A percentile compares a stretch with the other conserved stretches of the same genome.
Conservation (phyloP, 2,888 invertebrate genomes). For the Bugulina stolonifera region DNA sequence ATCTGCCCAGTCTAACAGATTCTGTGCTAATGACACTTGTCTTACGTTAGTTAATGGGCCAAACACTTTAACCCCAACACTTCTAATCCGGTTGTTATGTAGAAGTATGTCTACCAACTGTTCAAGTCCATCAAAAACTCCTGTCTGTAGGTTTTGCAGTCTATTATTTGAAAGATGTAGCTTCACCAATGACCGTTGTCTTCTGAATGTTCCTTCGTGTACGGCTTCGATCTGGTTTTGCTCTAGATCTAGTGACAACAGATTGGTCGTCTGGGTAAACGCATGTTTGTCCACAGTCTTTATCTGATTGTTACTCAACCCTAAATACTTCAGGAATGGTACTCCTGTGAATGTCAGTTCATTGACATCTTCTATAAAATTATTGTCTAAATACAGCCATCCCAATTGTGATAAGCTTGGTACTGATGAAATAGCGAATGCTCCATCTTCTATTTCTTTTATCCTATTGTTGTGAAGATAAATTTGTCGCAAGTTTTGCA, state of each 20-base stretch:
- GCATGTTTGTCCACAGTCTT: not conserved
- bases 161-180: not conserved
- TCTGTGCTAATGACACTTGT: not conserved
- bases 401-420: not conserved
- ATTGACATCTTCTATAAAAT: not conserved
- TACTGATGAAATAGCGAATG: not conserved
- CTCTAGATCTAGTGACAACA: not conserved
- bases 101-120: not conserved
- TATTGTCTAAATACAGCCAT: slow-evolving; percentile 10
- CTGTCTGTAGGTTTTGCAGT: not conserved
- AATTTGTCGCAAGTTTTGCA: not conserved
- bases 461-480: slow-evolving; percentile 3
- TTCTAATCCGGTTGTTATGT: not conserved
- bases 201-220: not conserved
- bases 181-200: not conserved
- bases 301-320: slow-evolving; percentile 1
- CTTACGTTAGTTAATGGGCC: not conserved
- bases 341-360: not conserved
- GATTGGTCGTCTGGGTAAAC: not conserved
- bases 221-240: not conserved
- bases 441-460: not conserved
- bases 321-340: slow-evolving; percentile 16
- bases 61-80: not conserved
- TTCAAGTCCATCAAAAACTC: not conserved
- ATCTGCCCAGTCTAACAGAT: not conserved